These are phyloP conservation scores for Antechinus stuartii DNA, from an alignment of 2,113 vertebrate genomes.

Conservation along the genomic window DNA sequence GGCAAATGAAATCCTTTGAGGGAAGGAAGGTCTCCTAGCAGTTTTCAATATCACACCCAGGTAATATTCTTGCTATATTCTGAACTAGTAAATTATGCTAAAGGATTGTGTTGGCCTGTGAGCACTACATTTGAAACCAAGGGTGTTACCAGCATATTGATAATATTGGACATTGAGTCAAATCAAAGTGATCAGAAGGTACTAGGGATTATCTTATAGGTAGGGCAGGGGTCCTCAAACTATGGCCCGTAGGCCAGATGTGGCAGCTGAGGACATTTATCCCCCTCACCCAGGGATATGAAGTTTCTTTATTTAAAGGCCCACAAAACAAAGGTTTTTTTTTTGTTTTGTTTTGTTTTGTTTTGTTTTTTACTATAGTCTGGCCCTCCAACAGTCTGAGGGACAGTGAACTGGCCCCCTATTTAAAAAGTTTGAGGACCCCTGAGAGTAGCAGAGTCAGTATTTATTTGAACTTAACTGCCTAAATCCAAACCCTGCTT, in stretches of 20 bases:
- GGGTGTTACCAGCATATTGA: background rate
- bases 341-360: no score
- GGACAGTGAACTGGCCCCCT: no score
- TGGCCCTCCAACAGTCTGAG: no score
- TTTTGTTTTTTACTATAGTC: no score
- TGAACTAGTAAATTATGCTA: background rate
- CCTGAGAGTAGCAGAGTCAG: background rate
- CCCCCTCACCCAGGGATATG: no score
- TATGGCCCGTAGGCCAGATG: no score
- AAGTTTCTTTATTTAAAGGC: no score
- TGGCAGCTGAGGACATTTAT: no score
- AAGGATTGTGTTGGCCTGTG: background rate
- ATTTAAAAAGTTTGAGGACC: no score
- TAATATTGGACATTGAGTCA: background rate
- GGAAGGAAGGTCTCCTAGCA: background rate
- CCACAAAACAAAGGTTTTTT: no score
- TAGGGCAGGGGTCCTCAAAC: background rate
- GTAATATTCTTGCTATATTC: background rate
- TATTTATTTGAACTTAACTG: background rate
- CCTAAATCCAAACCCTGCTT: background rate
- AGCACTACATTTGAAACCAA: background rate
- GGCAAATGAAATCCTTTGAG: background rate
- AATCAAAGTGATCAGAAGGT: background rate
- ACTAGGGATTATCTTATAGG: background rate
- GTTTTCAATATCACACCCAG: background rate